These are phyloP conservation scores for Xiphophorus couchianus DNA, from an alignment of 2,113 vertebrate species.

Conservation along the genomic window DNA sequence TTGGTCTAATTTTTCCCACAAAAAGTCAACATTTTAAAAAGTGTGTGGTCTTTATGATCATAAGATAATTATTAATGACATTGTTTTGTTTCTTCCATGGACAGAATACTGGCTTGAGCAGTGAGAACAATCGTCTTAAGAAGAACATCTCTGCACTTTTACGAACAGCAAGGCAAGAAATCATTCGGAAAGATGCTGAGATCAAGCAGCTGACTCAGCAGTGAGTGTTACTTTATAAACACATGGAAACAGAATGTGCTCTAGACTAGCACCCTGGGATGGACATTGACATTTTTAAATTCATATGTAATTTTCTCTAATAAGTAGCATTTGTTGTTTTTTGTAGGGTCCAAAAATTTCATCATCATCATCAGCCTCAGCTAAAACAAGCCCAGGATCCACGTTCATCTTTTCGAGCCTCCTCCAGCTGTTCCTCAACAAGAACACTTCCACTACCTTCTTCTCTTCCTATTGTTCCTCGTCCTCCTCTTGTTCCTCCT, in stretches of 20 bases:
- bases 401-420: conserved; percentile 9
- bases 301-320: too few relatives aligned
- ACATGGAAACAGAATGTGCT: too few relatives aligned
- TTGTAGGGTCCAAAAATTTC: conserved; percentile 57
- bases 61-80: not conserved
- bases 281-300: too few relatives aligned
- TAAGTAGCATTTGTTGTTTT: not conserved
- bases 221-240: conserved; percentile 60
- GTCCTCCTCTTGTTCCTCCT: not conserved
- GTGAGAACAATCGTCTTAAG: conserved; percentile 89
- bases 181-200: conserved; percentile 93
- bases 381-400: conserved; percentile 28
- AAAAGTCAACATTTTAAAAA: too few relatives aligned
- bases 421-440: not conserved
- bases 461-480: not conserved
- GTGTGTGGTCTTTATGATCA: not conserved
- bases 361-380: conserved; percentile 16
- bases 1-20: too few relatives aligned
- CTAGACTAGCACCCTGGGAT: too few relatives aligned
- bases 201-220: conserved; percentile 87
- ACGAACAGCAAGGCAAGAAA: conserved; percentile 92
- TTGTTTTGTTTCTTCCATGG: not conserved
- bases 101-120: conserved; percentile 88
- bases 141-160: conserved; percentile 96
- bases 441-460: not conserved